Conservation (phyloP, 1,140 invertebrate species). For the Tachypleus tridentatus region DNA sequence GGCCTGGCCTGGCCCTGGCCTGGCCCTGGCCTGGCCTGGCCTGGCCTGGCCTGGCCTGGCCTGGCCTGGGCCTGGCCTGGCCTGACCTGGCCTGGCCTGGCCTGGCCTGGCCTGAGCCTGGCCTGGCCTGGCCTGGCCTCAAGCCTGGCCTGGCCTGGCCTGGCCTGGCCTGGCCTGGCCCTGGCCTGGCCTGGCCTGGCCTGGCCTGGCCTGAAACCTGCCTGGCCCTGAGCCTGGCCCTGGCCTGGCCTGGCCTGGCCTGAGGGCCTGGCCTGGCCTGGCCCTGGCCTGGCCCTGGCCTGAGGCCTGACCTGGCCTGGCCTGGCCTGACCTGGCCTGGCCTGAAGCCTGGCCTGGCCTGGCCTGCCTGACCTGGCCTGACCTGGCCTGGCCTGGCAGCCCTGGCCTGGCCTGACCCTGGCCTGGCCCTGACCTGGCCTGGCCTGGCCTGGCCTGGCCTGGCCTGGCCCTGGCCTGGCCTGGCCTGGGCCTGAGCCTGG, state of each 20-base stretch:
- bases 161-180: no score
- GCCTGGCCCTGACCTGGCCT: no score
- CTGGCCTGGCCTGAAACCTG: constrained; percentile 23
- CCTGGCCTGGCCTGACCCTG: no score
- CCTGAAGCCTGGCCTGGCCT: no score
- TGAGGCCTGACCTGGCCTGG: constrained; percentile 25
- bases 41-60: constrained; percentile 26
- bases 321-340: no score
- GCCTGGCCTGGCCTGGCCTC: constrained; percentile 21
- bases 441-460: constrained; percentile 24
- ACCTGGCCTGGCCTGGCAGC: constrained; percentile 24
- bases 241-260: constrained; percentile 22
- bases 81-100: constrained; percentile 23
- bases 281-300: no score
- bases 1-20: no score
- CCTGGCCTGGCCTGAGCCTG: constrained; percentile 24
- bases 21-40: no score
- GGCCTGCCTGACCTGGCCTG: no score
- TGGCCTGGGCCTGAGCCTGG: constrained; percentile 24
- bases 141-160: constrained; percentile 25
- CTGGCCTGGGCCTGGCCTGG: constrained; percentile 24
- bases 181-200: constrained; percentile 24
- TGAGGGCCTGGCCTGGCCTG: constrained; percentile 25
- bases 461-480: no score
- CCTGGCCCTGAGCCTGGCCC: constrained; percentile 25